Evolutionary conservation across 2,888 invertebrate genomes (phyloP), one percentile per base, ranked within the genome.

Genomic region (Spicauda simplicius): DNA sequence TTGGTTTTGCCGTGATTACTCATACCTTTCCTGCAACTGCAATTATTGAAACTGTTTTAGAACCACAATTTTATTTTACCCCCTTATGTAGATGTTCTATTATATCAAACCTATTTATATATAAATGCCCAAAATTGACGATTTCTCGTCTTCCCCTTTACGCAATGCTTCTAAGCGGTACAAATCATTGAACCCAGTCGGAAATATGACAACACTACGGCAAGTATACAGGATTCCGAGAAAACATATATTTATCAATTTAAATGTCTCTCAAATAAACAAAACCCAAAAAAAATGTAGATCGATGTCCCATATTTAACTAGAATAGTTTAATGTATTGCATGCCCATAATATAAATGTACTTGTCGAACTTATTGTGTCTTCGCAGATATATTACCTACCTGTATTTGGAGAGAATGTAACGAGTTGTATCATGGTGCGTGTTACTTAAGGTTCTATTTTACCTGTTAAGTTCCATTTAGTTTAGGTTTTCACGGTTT

Each of bases 201-300:
- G 57, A 63, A 59, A 20, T 20, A 45, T 45, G 58, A 66, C 62
- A 70, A 77, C 69, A 71, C 75, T 71, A 73, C 64, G 74, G 77
- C 78, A 74, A 70, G 74, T 63, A 68, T 68, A 76, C 73, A 61
- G 80, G 79, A 76, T 72, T 59, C 71, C 54, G 64, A 73, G 62
- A 63, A 71, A 77, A 67, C 54, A 33, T 33, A 30, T 57, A 61
- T 69, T 69, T 72, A 71, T 57, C 66, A 64, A 59, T 64, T 65
- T 71, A 66, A 70, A 71, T 70, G 68, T 69, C 59, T 65, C 61
- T 70, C 66, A 73, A 70, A 72, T 60, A 69, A 69, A 70, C 57
- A 71, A 63, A 68, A 72, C 70, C 74, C 74, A 71, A 57, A 66
- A 71, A 48, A 74, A 33, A 71, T 72, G 70, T 76, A 76, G 72